Evolutionary conservation across 2,113 vertebrate species (phyloP), one percentile per base, ranked within the genome.

Genomic region (Hypocryptadius cinnamomeus): DNA sequence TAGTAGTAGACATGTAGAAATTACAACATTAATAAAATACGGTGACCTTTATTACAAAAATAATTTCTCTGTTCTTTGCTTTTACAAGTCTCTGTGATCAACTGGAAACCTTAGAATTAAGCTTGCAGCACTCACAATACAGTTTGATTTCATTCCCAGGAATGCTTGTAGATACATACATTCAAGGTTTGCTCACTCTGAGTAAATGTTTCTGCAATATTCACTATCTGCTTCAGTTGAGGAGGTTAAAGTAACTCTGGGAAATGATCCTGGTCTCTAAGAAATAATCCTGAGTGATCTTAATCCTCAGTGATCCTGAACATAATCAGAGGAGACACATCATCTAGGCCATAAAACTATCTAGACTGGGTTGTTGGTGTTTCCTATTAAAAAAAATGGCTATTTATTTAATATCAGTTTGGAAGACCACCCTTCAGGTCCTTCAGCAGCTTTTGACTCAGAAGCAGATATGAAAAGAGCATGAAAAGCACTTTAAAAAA

Each of bases 1-100:
- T 70, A 51, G 47, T 31, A 14, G 45, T 89, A 96, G 91, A 77
- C 70, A 50, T 57, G 90, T 54, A 77, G 78, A 30, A 89, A 89
- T 93, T 60, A 84, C 85, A 76, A 90, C 18, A 6, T 91, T 91
- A 87, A 92, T 89, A 92, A 92, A 96, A 94, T 61, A 78, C 48
- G 79, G 21, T 74, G 68, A 94, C 87, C 87, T 94, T 91, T 90
- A 72, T 70, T 78, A 22, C 37, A 94, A 80, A 84, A 89, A 68
- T 16, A 39, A 14, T 59, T 90, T 87, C 64, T 78, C 28, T 74
- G 33, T 88, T 94, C 30, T 84, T 88, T 50, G 35, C 15, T 81
- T 87, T 87, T 78, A 57, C 40, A 90, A 64, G 39, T 73, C 44
- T 94, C 44, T 53, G 15, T 66, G 60, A 80, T 85, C 68, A 82